Evolutionary conservation across 1,140 invertebrate genomes (phyloP).

Genomic region (Alviniconcha marisindica): DNA sequence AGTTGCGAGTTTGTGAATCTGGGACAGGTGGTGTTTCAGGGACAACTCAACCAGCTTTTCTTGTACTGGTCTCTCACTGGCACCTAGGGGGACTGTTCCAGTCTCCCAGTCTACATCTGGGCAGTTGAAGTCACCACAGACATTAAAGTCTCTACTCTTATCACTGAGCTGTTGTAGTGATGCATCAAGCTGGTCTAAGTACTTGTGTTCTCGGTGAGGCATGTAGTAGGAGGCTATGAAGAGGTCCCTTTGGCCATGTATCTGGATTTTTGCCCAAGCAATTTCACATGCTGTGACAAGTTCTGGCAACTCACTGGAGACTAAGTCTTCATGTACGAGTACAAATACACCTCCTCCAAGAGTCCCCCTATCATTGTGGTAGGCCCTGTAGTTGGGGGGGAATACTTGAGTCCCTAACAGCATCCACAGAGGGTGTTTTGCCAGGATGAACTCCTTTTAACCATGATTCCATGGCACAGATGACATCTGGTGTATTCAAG

Average conservation of each 20-base stretch:
- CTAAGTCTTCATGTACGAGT: conserved; percentile 40
- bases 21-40: conserved; percentile 30
- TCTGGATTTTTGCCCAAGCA: conserved; percentile 41
- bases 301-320: not conserved
- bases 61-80: too few species aligned
- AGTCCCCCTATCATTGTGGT: conserved; percentile 36
- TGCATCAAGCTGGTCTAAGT: conserved; percentile 39
- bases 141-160: conserved; percentile 32
- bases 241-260: not conserved
- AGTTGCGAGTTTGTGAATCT: conserved; percentile 40
- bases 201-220: conserved; percentile 43
- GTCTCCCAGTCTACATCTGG: too few species aligned
- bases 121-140: conserved; percentile 13
- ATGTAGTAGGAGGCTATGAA: not conserved
- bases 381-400: too few species aligned
- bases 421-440: too few species aligned
- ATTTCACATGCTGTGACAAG: conserved; percentile 37
- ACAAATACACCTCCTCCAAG: conserved; percentile 48
- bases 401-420: too few species aligned
- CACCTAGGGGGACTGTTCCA: too few species aligned
- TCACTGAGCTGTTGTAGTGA: not conserved
- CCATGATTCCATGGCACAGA: too few species aligned
- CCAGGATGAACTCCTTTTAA: too few species aligned
- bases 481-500: too few species aligned
- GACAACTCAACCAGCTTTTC: conserved; percentile 34